Evolutionary conservation across 1,140 invertebrate genomes (phyloP), one percentile per base, ranked within the genome.

Genomic region (Bombyx mandarina): DNA sequence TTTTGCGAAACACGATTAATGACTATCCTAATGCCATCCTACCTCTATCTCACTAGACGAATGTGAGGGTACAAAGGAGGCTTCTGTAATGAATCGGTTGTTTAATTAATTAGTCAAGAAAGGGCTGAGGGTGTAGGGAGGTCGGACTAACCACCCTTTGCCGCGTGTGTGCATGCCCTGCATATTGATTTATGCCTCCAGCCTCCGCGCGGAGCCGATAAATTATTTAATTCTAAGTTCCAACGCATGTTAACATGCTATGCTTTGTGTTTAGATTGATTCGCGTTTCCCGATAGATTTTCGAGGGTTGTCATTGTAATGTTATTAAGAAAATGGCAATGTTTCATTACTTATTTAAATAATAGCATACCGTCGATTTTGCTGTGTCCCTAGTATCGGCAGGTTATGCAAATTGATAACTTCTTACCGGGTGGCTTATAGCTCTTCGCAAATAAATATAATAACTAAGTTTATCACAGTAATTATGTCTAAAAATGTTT

Each of bases 31-130:
- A 58, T 76, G 67, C 69, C 69, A 64, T 74, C 78, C 60, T 79
- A 80, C 72, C 59, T 49, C 50, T 60, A 61, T 59, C 70, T 73
- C 68, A 60, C 67, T 75, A 82, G 80, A 83, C 80, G 80, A 80
- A 86, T 83, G 80, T 81, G 73, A 80, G 80, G 79, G 81, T 61
- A 82, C 82, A 86, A 84, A 86, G 75, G 81, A 82, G 76, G 82
- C 71, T 79, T 74, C 72, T 78, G 79, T 88, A 88, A 88, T 88
- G 86, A 88, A 88, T 86, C 79, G 82, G 79, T 79, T 84, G 83
- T 85, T 84, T 87, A 88, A 88, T 88, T 88, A 88, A 88, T 88
- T 88, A 88, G 82, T 81, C 79, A 86, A 88, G 84, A 88, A 88
- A 86, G 85, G 84, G 81, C 73, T 60, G 61, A 52, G 58, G 58